These are phyloP conservation scores for Baronia brevicornis DNA, from an alignment of 2,888 invertebrate species.

Conservation along the genomic window DNA sequence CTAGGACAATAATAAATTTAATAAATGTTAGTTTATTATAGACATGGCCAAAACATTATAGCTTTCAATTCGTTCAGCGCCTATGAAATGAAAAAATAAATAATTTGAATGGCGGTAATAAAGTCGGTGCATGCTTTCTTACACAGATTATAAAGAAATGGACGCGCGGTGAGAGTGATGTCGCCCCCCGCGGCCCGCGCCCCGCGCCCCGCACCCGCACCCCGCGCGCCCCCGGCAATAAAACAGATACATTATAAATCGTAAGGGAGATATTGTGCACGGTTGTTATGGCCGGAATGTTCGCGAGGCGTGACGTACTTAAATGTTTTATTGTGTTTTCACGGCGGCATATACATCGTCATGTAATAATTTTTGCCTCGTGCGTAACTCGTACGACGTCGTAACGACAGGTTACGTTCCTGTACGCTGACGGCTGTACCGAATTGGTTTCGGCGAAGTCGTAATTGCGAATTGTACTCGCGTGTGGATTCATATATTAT, in stretches of 20 bases:
- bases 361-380: constrained; percentile 44
- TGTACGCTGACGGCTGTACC: too few species aligned
- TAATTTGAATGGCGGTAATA: constrained; percentile 14
- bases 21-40: too few species aligned
- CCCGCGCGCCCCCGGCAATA: constrained; percentile 38
- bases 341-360: constrained; percentile 50
- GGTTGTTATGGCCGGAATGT: constrained; percentile 50
- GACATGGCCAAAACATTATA: too few species aligned
- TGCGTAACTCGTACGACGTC: constrained; percentile 14
- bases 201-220: constrained; percentile 12
- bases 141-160: constrained; percentile 6
- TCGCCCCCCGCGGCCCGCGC: constrained; percentile 2
- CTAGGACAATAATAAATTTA: too few species aligned
- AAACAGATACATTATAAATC: constrained; percentile 57
- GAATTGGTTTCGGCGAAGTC: constrained; percentile 17
- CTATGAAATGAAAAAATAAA: constrained; percentile 13
- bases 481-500: too few species aligned
- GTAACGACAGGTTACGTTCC: constrained; percentile 14
- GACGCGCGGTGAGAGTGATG: too few species aligned
- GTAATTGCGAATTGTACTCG: too few species aligned
- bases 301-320: constrained; percentile 56
- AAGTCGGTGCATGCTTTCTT: constrained; percentile 10
- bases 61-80: too few species aligned
- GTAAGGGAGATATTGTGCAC: constrained; percentile 54
- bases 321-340: constrained; percentile 65